Evolutionary conservation across 2,113 vertebrate species (phyloP).

Genomic region (Hypocryptadius cinnamomeus): DNA sequence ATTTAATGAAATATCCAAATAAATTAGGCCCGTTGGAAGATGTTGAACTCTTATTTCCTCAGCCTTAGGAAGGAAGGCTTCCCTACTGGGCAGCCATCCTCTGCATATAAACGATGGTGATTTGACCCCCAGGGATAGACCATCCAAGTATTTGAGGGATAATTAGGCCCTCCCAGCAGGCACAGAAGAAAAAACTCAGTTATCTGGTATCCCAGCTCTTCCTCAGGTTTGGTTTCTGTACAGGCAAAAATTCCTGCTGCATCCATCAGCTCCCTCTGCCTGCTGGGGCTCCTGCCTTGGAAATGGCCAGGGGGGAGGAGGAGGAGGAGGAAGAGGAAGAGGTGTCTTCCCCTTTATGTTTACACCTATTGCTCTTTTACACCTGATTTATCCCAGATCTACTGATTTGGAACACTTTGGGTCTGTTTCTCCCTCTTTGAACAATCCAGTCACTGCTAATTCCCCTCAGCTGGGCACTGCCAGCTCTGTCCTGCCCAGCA

Average conservation of each 20-base stretch:
- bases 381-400: neutral
- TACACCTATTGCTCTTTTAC: neutral
- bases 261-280: neutral
- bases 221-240: neutral
- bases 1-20: conserved; percentile 3
- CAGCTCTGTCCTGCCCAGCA: neutral
- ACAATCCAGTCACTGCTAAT: neutral
- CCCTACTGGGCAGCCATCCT: neutral
- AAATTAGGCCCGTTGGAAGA: neutral
- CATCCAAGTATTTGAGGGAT: neutral
- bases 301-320: neutral
- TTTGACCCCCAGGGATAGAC: neutral
- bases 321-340: rapidly evolving
- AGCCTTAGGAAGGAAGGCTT: neutral
- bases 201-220: neutral
- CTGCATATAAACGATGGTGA: rapidly evolving
- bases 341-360: neutral
- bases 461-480: neutral
- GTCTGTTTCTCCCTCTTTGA: neutral
- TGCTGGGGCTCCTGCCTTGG: rapidly evolving
- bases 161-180: neutral
- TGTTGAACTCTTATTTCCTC: neutral
- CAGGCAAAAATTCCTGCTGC: neutral
- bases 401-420: neutral
- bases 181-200: neutral